These are phyloP conservation scores for Apoda limacodes DNA, from an alignment of 2,888 invertebrate genomes.

Conservation along the genomic window DNA sequence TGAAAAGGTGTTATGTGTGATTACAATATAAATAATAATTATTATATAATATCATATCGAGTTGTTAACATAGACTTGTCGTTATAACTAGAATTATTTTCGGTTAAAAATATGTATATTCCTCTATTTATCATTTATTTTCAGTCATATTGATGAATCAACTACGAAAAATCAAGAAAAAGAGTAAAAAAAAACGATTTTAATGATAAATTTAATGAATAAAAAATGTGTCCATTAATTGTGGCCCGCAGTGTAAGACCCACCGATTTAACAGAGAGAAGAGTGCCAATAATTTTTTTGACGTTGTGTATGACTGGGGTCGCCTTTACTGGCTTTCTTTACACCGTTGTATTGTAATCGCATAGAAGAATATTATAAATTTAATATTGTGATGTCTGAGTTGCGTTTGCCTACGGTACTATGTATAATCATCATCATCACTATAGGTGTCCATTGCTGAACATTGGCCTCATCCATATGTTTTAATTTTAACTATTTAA, in stretches of 20 bases:
- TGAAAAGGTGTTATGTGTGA: constrained; percentile 37
- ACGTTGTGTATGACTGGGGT: too few species aligned
- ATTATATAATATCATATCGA: constrained; percentile 4
- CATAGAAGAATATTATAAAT: constrained; percentile 52
- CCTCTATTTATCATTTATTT: too few species aligned
- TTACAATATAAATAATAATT: constrained; percentile 25
- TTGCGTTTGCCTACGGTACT: constrained; percentile 48
- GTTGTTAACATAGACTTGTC: background rate
- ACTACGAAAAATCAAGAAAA: too few species aligned
- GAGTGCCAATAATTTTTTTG: constrained; percentile 22
- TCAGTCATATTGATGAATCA: too few species aligned
- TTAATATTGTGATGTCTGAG: constrained; percentile 43
- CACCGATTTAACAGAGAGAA: constrained; percentile 43
- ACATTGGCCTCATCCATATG: too few species aligned
- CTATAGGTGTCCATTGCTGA: too few species aligned
- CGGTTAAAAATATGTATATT: too few species aligned
- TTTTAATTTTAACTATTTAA: too few species aligned
- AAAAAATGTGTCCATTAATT: constrained; percentile 18
- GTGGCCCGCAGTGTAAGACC: constrained; percentile 33
- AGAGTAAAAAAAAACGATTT: too few species aligned
- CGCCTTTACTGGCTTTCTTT: constrained; percentile 22
- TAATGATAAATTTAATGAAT: constrained; percentile 7
- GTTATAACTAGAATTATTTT: too few species aligned
- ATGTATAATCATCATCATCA: background rate
- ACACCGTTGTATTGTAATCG: constrained; percentile 48